These are phyloP conservation scores for Siniperca chuatsi DNA, from an alignment of 2,113 vertebrate species.

Conservation along the genomic window DNA sequence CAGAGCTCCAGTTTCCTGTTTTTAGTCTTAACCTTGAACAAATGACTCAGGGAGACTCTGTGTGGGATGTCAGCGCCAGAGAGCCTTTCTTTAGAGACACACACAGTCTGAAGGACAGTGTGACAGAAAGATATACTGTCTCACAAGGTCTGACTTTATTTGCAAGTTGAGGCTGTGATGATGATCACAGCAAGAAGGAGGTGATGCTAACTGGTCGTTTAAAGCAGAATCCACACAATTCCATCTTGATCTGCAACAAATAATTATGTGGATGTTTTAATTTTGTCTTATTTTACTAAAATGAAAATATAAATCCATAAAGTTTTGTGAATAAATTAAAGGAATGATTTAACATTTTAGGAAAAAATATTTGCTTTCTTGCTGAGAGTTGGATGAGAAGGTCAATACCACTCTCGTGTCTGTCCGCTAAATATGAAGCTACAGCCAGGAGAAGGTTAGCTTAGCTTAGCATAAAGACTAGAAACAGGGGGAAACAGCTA, in stretches of 20 bases:
- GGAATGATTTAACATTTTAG: not conserved
- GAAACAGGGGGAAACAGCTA: too few species aligned
- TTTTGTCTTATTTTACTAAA: not conserved
- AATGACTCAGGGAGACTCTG: constrained; percentile 6
- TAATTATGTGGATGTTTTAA: not conserved
- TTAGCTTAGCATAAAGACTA: too few species aligned
- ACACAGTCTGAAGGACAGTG: constrained; percentile 10
- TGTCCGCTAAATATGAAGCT: not conserved
- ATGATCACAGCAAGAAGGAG: not conserved
- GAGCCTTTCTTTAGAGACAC: constrained; percentile 1
- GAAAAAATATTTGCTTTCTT: not conserved
- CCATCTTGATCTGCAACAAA: not conserved
- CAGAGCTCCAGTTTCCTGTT: constrained; percentile 29
- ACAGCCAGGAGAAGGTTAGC: too few species aligned
- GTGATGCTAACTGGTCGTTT: not conserved
- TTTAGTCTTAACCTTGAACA: constrained; percentile 35
- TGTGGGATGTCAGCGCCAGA: not conserved
- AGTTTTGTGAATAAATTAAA: not conserved
- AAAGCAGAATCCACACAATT: not conserved
- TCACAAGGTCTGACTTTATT: constrained; percentile 20
- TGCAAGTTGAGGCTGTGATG: not conserved
- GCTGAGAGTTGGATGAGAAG: not conserved
- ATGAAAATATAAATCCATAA: not conserved
- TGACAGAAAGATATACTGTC: constrained; percentile 16
- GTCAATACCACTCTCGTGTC: not conserved